phyloP scores from a whole-genome alignment of 2,797 vertebrate genomes.

The Pygocentrus nattereri region DNA sequence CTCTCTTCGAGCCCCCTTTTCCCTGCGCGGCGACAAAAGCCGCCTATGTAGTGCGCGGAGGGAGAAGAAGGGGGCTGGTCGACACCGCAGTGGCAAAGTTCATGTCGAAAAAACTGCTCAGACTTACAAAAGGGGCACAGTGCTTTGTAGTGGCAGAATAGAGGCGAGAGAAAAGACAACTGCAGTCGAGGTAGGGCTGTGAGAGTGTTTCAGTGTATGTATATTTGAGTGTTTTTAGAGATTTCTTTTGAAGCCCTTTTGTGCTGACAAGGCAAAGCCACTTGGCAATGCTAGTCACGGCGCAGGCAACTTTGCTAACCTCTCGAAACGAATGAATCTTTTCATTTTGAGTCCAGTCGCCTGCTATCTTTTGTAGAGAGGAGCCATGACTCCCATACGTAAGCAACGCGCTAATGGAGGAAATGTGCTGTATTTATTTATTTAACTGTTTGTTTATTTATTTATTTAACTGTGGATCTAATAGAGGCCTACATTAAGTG shows the following conservation, averaged over 20 bases:
- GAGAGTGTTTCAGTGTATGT: slow-evolving; percentile 77
- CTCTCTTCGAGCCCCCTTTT: neutral
- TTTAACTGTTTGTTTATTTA: neutral
- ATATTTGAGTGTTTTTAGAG: slow-evolving; percentile 78
- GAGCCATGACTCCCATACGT: slow-evolving; percentile 63
- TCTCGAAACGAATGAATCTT: slow-evolving; percentile 83
- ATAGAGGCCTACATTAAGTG: slow-evolving; percentile 4
- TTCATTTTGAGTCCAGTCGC: slow-evolving; percentile 81
- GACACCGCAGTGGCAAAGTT: slow-evolving; percentile 83
- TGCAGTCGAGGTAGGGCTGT: slow-evolving; percentile 76
- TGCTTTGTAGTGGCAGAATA: slow-evolving; percentile 81
- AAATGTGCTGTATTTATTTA: slow-evolving; percentile 6
- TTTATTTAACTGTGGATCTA: neutral
- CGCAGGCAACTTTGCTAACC: slow-evolving; percentile 79
- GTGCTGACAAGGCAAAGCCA: slow-evolving; percentile 62
- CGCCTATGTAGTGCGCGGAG: slow-evolving; percentile 67
- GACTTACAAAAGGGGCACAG: slow-evolving; percentile 73
- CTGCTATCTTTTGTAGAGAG: slow-evolving; percentile 74
- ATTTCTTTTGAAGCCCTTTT: slow-evolving; percentile 80
- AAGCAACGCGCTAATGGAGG: slow-evolving; percentile 67
- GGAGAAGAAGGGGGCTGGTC: slow-evolving; percentile 75
- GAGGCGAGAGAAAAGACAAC: slow-evolving; percentile 81
- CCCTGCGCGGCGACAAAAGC: slow-evolving; percentile 43
- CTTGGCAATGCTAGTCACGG: slow-evolving; percentile 76
- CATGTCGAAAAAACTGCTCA: slow-evolving; percentile 66